phyloP scores from a whole-genome alignment of 2,113 vertebrate genomes.

The Chrysochloris asiatica region DNA sequence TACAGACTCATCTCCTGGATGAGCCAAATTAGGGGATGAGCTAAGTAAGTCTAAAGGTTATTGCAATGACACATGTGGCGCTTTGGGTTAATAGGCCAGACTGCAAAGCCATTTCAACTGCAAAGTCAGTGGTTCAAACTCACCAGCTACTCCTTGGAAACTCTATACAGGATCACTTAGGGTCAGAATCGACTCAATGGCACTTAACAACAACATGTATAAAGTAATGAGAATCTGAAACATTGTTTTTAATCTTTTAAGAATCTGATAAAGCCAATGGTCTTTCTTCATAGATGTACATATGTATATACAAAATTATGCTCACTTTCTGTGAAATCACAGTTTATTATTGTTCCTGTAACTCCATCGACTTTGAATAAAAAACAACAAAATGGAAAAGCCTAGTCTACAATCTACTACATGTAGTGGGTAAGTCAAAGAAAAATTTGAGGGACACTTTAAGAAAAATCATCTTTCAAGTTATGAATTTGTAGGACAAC shows the following conservation, averaged over 20 bases:
- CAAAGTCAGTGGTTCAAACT: too few relatives aligned
- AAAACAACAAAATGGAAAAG: not conserved
- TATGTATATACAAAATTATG: not conserved
- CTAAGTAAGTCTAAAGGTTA: not conserved
- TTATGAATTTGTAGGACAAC: not conserved
- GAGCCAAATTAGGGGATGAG: not conserved
- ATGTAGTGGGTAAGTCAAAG: not conserved
- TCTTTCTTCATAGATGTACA: not conserved
- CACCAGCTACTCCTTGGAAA: too few relatives aligned
- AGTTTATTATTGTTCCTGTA: not conserved
- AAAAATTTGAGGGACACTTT: slow-evolving; percentile 13
- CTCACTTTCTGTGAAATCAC: not conserved
- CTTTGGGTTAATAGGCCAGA: too few relatives aligned
- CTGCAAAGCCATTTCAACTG: too few relatives aligned
- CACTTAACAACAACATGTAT: too few relatives aligned
- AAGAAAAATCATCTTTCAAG: not conserved
- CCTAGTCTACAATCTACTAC: not conserved
- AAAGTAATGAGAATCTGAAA: not conserved
- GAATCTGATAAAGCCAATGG: not conserved
- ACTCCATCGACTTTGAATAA: not conserved
- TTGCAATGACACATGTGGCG: too few relatives aligned
- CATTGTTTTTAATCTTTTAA: slow-evolving; percentile 10
- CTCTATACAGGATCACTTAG: too few relatives aligned
- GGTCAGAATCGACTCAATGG: too few relatives aligned
- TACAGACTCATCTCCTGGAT: slow-evolving; percentile 5